Base-by-base conservation (phyloP, 2,113 vertebrate genomes). In the Aleadryas rufinucha region DNA sequence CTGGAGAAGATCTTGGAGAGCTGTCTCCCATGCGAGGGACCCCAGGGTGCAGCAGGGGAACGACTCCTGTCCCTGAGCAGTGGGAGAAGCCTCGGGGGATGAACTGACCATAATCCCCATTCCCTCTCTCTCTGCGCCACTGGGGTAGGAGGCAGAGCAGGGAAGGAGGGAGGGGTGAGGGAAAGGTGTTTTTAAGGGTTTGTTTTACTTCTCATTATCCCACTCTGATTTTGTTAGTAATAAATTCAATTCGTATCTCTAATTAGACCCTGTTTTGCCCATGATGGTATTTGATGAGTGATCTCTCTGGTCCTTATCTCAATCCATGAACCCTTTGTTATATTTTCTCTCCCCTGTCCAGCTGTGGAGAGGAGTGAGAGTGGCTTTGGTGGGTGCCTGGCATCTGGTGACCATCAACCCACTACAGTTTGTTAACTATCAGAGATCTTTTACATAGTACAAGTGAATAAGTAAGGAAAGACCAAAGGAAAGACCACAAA, bases 31-130 rank as follows among this genome's bases (percentile, higher is more conserved):
- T 23, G 63, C 30, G 63, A 65, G 30, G 14, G 20, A 44, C 19
- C 16, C 64, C 31, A 66, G 2, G 8, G 31, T 18, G 64, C 64
- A 66, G 63, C 63, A 26, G 42, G 16, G 63, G 4, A 65, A 65
- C 1, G 4, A 45, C 42, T 24, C 63, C 31, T n/a, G 10, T n/a
- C 22, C 22, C 31, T 45, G 42, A 66, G 42, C 42, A 66, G 42
- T 1, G 2, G 31, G 31, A 45, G 31, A 66, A 45, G 42, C 21
- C 31, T 2, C 1, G 2, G 42, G 11, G 2, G 16, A n/a, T 13
- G 31, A 26, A 65, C 31, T 18, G 42, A 45, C 20, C 21, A 26
- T 6, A 18, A 17, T 3, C 31, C 63, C 22, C 42, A n/a, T 7
- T 45, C 22, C 31, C 42, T 44, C 15, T 24, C 30, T 31, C 41